Conservation (phyloP, 2,888 invertebrate genomes). For the Lepidonotus clava region DNA sequence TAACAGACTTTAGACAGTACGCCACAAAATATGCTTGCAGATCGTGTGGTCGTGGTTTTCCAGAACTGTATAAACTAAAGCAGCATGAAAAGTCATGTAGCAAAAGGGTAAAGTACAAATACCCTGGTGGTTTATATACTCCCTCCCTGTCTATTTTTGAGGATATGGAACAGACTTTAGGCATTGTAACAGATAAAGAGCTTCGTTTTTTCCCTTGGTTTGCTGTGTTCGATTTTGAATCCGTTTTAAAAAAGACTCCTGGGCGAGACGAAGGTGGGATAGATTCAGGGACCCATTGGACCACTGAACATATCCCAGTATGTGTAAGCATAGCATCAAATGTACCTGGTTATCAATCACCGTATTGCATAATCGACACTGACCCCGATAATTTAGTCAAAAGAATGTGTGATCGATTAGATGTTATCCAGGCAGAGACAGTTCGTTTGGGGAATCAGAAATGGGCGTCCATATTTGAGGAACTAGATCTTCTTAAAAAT, state of each 20-base stretch:
- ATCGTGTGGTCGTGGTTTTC: not conserved
- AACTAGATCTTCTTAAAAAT: too few species aligned
- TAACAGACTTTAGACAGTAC: not conserved
- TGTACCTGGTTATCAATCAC: not conserved
- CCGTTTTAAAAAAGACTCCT: not conserved
- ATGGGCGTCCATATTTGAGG: too few species aligned
- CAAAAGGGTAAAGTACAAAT: not conserved
- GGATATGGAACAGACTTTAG: not conserved
- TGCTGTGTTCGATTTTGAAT: not conserved
- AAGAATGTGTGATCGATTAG: not conserved
- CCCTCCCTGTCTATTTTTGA: constrained; percentile 22
- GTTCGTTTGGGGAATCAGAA: too few species aligned
- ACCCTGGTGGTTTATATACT: constrained; percentile 26
- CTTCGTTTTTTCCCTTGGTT: not conserved
- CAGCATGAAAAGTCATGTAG: not conserved
- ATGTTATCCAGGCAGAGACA: not conserved
- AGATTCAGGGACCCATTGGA: not conserved
- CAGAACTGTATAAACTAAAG: not conserved
- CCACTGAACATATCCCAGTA: not conserved
- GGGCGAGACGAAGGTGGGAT: not conserved
- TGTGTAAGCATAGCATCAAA: not conserved
- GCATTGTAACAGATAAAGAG: too few species aligned
- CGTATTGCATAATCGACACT: not conserved
- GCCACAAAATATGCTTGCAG: not conserved
- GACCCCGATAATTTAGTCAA: constrained; percentile 7